Evolutionary conservation across 92 coral and sea anemone genomes (phyloP), one percentile per base, ranked within the genome.

Genomic region (Anthopleura xanthogrammica): DNA sequence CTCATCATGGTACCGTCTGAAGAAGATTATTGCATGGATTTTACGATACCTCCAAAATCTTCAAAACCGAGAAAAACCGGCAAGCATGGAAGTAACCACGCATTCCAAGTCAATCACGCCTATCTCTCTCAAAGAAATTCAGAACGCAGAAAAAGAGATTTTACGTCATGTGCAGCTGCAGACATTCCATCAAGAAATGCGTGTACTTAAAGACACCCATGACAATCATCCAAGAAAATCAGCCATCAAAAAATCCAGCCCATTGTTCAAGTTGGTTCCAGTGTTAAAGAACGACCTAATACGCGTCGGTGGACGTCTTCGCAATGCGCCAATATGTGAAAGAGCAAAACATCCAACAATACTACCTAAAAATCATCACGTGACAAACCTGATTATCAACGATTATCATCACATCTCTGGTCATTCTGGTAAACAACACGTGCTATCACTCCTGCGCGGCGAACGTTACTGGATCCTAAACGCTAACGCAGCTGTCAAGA

Each of bases 401-500:
- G 24, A 83, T 46, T 71, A 83, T 52, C 86, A 83, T 14, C 17
- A 41, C 52, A 73, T 52, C 39, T 74, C 82, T 23, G 86, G 86
- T 48, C 81, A 83, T 73, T 55, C 65, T 72, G 86, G 86, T 39
- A 72, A 56, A 75, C 42, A 83, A 24, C 75, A 70, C 41, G 68
- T 74, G 52, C 41, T 83, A 36, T 9, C 86, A 22, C 82, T 52
- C 10, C 75, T 83, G 12, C 86, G 81, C 19, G 17, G 81, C 19
- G 17, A 75, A 83, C 75, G 75, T 17, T 83, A 42, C 72, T 83
- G 86, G 86, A 83, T 83, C 52, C 16, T 83, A 13, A 20, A 56
- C 12, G 86, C 62, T 22, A 72, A 72, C 17, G 20, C 86, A 24
- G 42, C 82, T 16, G 83, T 83, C 20, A 83, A 75, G 57, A 72